Evolutionary conservation across 2,113 vertebrate genomes (phyloP).

Genomic region (Apus apus): DNA sequence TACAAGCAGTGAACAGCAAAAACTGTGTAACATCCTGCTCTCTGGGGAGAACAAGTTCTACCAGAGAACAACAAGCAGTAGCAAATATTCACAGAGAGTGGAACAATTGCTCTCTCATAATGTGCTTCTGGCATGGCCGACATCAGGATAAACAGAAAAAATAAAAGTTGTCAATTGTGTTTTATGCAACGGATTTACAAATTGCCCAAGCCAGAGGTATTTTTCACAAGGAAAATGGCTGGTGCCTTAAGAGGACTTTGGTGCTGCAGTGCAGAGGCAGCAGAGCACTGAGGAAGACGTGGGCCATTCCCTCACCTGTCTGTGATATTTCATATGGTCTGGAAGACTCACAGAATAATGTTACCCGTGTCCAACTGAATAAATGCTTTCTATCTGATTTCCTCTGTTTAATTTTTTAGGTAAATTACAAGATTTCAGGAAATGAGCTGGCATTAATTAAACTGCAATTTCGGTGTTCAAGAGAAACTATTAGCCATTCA

Average conservation of each 20-base stretch:
- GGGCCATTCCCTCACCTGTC: neutral
- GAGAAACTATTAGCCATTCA: neutral
- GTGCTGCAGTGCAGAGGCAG: neutral
- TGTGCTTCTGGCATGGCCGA: neutral
- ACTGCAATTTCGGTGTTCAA: neutral
- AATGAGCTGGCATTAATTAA: constrained; percentile 9
- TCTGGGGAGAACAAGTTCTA: neutral
- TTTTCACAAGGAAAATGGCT: neutral
- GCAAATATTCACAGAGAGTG: neutral
- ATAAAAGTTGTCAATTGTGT: neutral
- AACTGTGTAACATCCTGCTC: neutral
- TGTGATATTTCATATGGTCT: rapidly evolving
- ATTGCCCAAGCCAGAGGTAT: neutral
- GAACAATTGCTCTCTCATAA: neutral
- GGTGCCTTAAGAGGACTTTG: neutral
- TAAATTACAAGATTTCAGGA: neutral
- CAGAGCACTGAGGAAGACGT: neutral
- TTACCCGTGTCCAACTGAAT: neutral
- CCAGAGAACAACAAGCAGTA: neutral
- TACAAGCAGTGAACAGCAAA: neutral
- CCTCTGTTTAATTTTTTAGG: neutral
- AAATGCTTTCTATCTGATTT: neutral
- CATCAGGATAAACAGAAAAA: neutral
- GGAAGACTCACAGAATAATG: neutral
- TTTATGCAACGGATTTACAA: neutral